Percentiles rank a stretch among this genome's conserved stretches.
These are phyloP conservation scores for Polymixis flavicincta DNA, from an alignment of 2,888 invertebrate species.

Conservation along the genomic window DNA sequence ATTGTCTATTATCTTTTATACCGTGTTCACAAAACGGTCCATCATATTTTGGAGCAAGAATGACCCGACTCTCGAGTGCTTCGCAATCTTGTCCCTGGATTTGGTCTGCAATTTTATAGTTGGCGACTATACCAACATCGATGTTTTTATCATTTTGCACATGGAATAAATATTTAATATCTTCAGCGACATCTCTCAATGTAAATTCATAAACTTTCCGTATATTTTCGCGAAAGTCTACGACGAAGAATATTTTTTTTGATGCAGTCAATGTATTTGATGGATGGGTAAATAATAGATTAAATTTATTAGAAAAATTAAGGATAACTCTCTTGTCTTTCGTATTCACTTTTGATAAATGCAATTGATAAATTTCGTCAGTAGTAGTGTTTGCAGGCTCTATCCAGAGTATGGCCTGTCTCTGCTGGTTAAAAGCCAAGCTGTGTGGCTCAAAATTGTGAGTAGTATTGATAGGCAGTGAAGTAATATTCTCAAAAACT, in stretches of 20 bases:
- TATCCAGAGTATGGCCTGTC: neutral
- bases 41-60: neutral
- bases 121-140: neutral
- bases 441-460: conserved; percentile 3
- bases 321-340: rapidly evolving
- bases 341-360: neutral
- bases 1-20: neutral
- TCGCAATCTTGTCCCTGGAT: neutral
- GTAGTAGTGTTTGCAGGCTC: neutral
- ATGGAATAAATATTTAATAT: too few species aligned
- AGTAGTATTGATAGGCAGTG: neutral
- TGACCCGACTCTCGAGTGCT: neutral
- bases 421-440: neutral
- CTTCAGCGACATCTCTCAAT: too few species aligned
- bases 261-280: neutral
- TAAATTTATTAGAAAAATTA: rapidly evolving
- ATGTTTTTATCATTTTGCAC: rapidly evolving
- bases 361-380: neutral
- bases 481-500: neutral
- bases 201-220: rapidly evolving
- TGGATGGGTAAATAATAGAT: neutral
- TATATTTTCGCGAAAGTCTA: neutral
- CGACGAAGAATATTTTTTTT: rapidly evolving
- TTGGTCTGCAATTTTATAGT: conserved; percentile 18
- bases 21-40: conserved; percentile 2